phyloP scores from a whole-genome alignment of 1,140 invertebrate species.

The Cotesia typhae region DNA sequence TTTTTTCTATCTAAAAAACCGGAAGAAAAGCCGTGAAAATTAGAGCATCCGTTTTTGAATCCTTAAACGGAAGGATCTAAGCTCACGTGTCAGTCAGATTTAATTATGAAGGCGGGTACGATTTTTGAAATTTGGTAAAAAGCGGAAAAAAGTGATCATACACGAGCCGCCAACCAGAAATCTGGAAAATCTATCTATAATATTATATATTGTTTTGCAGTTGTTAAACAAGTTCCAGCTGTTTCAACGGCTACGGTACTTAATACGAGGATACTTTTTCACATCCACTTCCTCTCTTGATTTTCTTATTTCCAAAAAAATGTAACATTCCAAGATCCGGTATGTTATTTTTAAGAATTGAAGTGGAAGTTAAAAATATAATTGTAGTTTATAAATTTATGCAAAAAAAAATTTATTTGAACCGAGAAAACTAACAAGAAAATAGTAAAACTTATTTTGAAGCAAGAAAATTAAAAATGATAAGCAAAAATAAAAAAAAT shows the following conservation, averaged over 20 bases:
- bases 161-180: constrained; percentile 15
- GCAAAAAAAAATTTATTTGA: too few species aligned
- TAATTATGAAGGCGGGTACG: constrained; percentile 15
- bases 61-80: too few species aligned
- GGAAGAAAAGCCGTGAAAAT: constrained; percentile 1
- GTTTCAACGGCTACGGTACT: constrained; percentile 7
- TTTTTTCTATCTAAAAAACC: neutral
- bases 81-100: neutral
- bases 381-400: too few species aligned
- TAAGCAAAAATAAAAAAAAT: too few species aligned
- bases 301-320: neutral
- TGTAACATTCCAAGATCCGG: neutral
- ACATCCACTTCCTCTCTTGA: neutral
- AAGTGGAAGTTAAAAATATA: too few species aligned
- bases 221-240: constrained; percentile 37
- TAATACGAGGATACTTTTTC: neutral
- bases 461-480: too few species aligned
- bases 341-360: neutral
- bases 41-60: too few species aligned
- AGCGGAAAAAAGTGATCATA: too few species aligned
- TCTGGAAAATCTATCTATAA: neutral
- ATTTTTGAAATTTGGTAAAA: constrained; percentile 11
- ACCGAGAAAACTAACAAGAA: too few species aligned
- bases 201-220: constrained; percentile 37
- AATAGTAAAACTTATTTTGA: too few species aligned